Evolutionary conservation across 1,140 invertebrate species (phyloP), one percentile per base, ranked within the genome.

Genomic region (Xylocopa sonorina): DNA sequence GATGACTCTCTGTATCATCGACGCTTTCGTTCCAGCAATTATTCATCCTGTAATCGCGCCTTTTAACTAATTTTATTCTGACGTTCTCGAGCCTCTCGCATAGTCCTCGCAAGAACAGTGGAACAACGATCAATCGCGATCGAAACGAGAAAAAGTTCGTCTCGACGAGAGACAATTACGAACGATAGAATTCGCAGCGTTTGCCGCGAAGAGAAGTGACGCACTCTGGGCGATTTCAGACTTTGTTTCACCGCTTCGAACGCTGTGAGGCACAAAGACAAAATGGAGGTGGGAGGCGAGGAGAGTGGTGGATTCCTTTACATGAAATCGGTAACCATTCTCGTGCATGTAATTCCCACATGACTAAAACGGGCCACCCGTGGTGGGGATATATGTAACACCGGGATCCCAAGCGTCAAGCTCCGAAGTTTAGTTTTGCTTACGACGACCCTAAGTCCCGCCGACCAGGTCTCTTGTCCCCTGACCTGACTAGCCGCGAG

Each of bases 391-490:
- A 85, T 89, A 85, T 87, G 84, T 83, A 88, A 89, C 88, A 81
- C 81, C 78, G 84, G 81, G 89, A 87, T 88, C 81, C 77, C 77
- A 85, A 86, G n/a, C n/a, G 63, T 75, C 81, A 83, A 87, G 80
- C 74, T 50, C n/a, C 55, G 78, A 83, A 83, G 83, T 90, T 90
- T 89, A 89, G 89, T 90, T 90, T 90, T 88, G 78, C 87, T 86
- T 82, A 87, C 78, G 88, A 82, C 88, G 77, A 89, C 82, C 81
- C 86, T 88, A 88, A 87, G 88, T 86, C 78, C 74, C 83, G 75
- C 51, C 85, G 81, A n/a, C n/a, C n/a, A n/a, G n/a, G n/a, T 77
- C 38, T 81, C 72, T 78, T 58, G 81, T 85, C 76, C 77, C 72
- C 82, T 81, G 85, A 87, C 81, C 85, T 41, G 51, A 14, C 46